Evolutionary conservation across 2,888 invertebrate species (phyloP).

Genomic region (Lasioglossum lativentre): DNA sequence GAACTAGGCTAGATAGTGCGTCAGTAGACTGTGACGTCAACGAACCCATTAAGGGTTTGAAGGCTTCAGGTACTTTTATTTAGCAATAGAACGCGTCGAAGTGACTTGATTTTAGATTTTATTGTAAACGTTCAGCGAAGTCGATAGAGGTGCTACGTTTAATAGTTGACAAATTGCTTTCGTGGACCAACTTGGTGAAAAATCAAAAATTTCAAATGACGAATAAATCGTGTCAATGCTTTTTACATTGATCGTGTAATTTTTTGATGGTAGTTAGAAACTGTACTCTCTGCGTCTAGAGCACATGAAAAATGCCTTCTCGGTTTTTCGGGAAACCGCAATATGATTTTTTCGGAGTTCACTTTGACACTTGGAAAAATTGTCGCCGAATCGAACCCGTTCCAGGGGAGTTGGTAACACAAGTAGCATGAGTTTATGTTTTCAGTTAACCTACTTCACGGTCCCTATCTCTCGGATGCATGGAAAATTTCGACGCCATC

Average conservation of each 20-base stretch:
- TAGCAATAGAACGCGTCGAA: background rate
- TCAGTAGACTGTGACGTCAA: background rate
- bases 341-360: background rate
- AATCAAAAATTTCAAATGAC: no score
- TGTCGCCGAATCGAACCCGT: background rate
- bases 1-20: conserved; percentile 3
- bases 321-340: background rate
- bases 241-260: no score
- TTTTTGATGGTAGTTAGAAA: background rate
- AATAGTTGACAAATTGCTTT: no score
- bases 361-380: background rate
- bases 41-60: background rate
- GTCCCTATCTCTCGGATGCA: background rate
- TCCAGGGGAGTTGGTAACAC: background rate
- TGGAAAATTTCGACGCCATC: conserved; percentile 3
- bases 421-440: background rate
- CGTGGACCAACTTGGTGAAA: no score
- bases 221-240: no score
- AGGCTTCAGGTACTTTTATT: background rate
- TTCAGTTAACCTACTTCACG: background rate
- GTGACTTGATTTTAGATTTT: background rate
- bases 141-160: no score
- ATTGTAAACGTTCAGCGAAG: background rate
- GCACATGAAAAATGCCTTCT: background rate
- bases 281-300: background rate